Conservation (phyloP, 2,888 invertebrate genomes). For the Troides oblongomaculatus region DNA sequence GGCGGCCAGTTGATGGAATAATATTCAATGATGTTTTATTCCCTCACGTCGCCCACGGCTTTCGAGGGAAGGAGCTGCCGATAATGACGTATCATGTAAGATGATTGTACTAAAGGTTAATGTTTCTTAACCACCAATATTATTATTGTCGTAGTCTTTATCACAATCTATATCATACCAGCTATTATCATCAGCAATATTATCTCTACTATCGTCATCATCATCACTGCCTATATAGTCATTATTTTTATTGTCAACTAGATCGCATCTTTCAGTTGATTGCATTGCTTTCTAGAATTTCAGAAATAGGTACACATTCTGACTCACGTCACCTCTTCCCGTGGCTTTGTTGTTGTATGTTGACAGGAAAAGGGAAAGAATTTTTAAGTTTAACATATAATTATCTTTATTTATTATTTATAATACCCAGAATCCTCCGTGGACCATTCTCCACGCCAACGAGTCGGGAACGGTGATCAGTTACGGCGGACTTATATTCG, state of each 20-base stretch:
- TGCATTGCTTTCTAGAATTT: no score
- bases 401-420: neutral
- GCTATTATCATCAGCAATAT: no score
- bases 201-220: no score
- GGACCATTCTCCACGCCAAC: constrained; percentile 86
- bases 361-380: no score
- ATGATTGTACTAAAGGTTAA: constrained; percentile 8
- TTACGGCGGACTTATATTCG: constrained; percentile 87
- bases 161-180: no score
- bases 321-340: no score
- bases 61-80: constrained; percentile 86
- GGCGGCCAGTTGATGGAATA: constrained; percentile 87
- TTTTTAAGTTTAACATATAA: neutral
- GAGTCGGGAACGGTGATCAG: constrained; percentile 78
- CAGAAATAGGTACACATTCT: no score
- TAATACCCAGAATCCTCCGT: constrained; percentile 88
- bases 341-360: no score
- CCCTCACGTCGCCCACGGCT: constrained; percentile 89
- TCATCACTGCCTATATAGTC: no score
- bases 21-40: constrained; percentile 85
- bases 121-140: neutral
- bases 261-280: no score
- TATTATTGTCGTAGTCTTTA: no score
- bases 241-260: no score
- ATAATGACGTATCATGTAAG: constrained; percentile 89